Evolutionary conservation across 2,888 invertebrate genomes (phyloP).

Genomic region (Lordiphosa andalusiaca): DNA sequence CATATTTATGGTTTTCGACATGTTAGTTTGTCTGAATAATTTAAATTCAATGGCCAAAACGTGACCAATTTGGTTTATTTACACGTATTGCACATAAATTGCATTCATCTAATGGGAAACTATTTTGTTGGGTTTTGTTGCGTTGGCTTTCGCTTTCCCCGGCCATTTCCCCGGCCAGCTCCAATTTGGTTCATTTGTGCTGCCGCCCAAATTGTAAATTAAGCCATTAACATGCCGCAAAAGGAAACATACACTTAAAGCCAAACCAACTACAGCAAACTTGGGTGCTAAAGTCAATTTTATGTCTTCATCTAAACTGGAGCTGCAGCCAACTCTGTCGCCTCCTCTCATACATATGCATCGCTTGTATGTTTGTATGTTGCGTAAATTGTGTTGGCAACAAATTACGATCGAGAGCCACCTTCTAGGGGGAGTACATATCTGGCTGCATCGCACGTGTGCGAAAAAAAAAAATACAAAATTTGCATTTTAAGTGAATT

Average conservation of each 20-base stretch:
- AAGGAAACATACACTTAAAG: conserved; percentile 56
- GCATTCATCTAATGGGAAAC: conserved; percentile 55
- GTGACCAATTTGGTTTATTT: conserved; percentile 81
- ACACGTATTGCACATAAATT: conserved; percentile 79
- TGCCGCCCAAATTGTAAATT: conserved; percentile 33
- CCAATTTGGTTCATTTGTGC: conserved; percentile 18
- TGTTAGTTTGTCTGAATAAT: conserved; percentile 33
- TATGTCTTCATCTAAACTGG: conserved; percentile 59
- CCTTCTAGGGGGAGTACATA: conserved; percentile 41
- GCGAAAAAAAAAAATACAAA: conserved; percentile 36
- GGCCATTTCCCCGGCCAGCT: conserved; percentile 1
- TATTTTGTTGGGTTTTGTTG: conserved; percentile 7
- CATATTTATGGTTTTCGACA: conserved; percentile 61
- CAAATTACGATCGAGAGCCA: conserved; percentile 61
- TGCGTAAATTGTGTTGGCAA: conserved; percentile 64
- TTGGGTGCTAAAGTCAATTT: conserved; percentile 50
- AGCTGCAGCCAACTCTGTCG: conserved; percentile 3
- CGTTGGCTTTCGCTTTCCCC: conserved; percentile 7
- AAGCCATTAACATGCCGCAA: conserved; percentile 52
- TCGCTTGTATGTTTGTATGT: conserved; percentile 10
- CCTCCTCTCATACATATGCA: not conserved
- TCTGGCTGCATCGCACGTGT: conserved; percentile 28
- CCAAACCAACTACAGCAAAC: conserved; percentile 32
- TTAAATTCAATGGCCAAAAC: conserved; percentile 76
- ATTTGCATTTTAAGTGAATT: conserved; percentile 72